phyloP scores from a whole-genome alignment of 2,888 invertebrate species.

The Pteria penguin region DNA sequence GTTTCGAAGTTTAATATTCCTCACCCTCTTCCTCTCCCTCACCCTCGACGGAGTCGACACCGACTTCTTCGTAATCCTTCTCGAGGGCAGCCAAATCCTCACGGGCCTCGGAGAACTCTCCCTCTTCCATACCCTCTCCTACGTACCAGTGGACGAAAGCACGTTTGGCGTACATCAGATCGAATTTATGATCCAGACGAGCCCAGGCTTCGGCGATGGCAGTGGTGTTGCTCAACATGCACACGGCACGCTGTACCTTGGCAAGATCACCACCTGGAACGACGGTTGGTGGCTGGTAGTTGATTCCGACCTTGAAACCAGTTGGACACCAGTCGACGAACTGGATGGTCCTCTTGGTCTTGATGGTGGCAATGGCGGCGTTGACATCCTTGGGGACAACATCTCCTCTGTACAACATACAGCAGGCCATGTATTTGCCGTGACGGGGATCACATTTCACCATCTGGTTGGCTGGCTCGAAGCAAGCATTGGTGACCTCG shows the following conservation, averaged over 20 bases:
- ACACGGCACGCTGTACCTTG: conserved; percentile 81
- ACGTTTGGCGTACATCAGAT: conserved; percentile 89
- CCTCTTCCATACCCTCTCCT: conserved; percentile 69
- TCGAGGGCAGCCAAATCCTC: conserved; percentile 72
- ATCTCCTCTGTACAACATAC: conserved; percentile 89
- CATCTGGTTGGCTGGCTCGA: conserved; percentile 93
- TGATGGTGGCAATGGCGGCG: conserved; percentile 85
- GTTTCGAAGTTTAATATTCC: conserved; percentile 55
- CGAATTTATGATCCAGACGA: conserved; percentile 88
- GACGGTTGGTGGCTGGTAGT: conserved; percentile 87
- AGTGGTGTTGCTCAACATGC: conserved; percentile 94
- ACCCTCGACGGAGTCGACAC: conserved; percentile 61
- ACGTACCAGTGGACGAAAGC: conserved; percentile 93
- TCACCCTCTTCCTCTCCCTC: conserved; percentile 55
- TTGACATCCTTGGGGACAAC: conserved; percentile 80
- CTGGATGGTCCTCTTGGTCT: conserved; percentile 90
- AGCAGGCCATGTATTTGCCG: conserved; percentile 91
- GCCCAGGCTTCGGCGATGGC: conserved; percentile 95
- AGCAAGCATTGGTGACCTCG: conserved; percentile 84
- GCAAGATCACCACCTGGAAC: conserved; percentile 95
- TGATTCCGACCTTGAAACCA: conserved; percentile 86
- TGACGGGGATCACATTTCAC: conserved; percentile 85
- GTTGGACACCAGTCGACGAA: conserved; percentile 86
- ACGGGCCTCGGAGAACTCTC: conserved; percentile 68
- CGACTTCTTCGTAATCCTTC: conserved; percentile 71